Evolutionary conservation across 1,140 invertebrate genomes (phyloP).

Genomic region (Heliothis virescens): DNA sequence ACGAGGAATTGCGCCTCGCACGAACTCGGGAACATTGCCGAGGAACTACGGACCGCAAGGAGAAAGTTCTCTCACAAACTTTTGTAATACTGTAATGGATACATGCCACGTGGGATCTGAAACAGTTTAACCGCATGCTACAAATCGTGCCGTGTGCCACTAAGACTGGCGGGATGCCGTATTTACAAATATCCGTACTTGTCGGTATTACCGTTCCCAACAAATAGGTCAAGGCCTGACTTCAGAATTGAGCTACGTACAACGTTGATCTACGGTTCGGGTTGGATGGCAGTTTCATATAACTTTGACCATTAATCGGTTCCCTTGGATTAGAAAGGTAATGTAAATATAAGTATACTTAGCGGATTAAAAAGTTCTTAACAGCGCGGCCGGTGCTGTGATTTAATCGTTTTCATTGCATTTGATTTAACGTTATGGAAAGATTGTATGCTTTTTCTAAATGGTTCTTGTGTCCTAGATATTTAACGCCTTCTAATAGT

Average conservation of each 20-base stretch:
- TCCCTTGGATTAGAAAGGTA: constrained; percentile 26
- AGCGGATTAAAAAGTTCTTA: constrained; percentile 14
- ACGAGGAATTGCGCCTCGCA: background rate
- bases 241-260: constrained; percentile 13
- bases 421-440: no score
- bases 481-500: no score
- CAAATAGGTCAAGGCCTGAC: constrained; percentile 33
- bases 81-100: constrained; percentile 22
- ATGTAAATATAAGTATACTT: constrained; percentile 22
- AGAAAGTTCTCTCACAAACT: constrained; percentile 10
- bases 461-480: background rate
- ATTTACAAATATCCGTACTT: constrained; percentile 20
- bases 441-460: no score
- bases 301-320: constrained; percentile 37
- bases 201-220: constrained; percentile 8
- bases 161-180: background rate
- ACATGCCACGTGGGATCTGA: constrained; percentile 3
- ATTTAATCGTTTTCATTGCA: background rate
- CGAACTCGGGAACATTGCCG: background rate
- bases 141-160: constrained; percentile 5
- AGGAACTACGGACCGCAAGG: background rate
- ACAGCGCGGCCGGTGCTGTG: no score
- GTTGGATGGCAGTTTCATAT: constrained; percentile 36
- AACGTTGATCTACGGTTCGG: constrained; percentile 36
- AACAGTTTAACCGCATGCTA: constrained; percentile 11